These are phyloP conservation scores for Todiramphus saurophagus DNA, from an alignment of 2,113 vertebrate species.

Conservation along the genomic window DNA sequence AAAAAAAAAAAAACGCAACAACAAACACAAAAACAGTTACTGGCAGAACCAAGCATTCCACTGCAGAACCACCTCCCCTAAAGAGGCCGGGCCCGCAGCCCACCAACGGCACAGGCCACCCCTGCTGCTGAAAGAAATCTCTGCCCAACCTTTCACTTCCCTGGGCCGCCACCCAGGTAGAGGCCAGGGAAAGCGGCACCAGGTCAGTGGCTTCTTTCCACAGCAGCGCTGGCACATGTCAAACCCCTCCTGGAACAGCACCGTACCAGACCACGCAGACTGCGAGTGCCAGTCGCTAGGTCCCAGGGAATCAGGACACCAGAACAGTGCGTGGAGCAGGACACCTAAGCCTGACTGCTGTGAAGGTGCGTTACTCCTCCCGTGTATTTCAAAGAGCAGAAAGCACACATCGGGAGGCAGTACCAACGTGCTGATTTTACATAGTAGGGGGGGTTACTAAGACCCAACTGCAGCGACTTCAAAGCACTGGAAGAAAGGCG, in stretches of 20 bases:
- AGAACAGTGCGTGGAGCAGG: no score
- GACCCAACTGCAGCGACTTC: not conserved
- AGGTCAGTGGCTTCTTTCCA: not conserved
- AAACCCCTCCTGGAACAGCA: rapidly evolving
- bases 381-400: rapidly evolving
- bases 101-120: not conserved
- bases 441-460: rapidly evolving
- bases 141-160: no score
- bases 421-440: rapidly evolving
- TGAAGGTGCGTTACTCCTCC: rapidly evolving
- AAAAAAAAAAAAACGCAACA: no score
- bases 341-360: rapidly evolving
- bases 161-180: not conserved
- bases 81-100: not conserved
- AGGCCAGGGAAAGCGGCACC: not conserved
- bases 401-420: no score
- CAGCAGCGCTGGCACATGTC: rapidly evolving
- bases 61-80: not conserved
- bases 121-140: not conserved
- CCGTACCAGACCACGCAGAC: rapidly evolving
- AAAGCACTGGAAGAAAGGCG: not conserved
- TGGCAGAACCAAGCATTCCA: not conserved
- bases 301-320: not conserved
- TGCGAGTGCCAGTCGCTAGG: rapidly evolving
- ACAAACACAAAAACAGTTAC: not conserved